Base-by-base conservation (phyloP, 2,797 vertebrate species). In the Ispidina picta region DNA sequence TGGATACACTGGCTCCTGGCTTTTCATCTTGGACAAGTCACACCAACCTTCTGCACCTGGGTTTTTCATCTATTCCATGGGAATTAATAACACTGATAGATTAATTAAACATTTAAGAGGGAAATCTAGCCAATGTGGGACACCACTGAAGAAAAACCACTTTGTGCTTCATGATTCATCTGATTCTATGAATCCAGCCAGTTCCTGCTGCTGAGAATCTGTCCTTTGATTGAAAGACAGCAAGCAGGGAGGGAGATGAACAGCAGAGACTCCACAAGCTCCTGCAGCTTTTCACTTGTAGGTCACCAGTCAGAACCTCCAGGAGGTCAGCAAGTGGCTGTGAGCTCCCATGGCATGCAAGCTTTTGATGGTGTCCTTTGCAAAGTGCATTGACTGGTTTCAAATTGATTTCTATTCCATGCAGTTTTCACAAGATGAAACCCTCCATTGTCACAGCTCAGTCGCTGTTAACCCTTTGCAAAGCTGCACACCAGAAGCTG, bases 281-380 rank as follows among this genome's bases (percentile, higher is more conserved):
- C 71, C 55, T 33, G 74, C 59, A 89, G 76, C 82, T 92, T 95
- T 95, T 80, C 84, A 68, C 76, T 91, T 39, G 68, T 46, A 90
- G 93, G 90, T 91, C 93, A 90, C 88, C 56, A n/a, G 25, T 41
- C 93, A 92, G 89, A 95, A 84, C 44, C 49, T 73, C 77, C 19
- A 78, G 17, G 2, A 88, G 85, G 79, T 72, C 84, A 86, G 51
- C 1, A 29, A 70, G 58, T 8, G 51, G 41, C 78, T 75, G 69
- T 1, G 12, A 91, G 31, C 64, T 58, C 3, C 37, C 6, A 2
- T 69, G 82, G 62, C 28, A 60, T 65, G 83, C 56, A 55, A 91
- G 74, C 81, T 82, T 90, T 83, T 73, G 76, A 85, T 25, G 19
- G 8, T 8, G 44, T 21, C 60, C 74, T 86, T 58, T 88, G 71